These are phyloP conservation scores for Drosophila subpulchrella DNA, from an alignment of 1,140 invertebrate species.

Conservation along the genomic window DNA sequence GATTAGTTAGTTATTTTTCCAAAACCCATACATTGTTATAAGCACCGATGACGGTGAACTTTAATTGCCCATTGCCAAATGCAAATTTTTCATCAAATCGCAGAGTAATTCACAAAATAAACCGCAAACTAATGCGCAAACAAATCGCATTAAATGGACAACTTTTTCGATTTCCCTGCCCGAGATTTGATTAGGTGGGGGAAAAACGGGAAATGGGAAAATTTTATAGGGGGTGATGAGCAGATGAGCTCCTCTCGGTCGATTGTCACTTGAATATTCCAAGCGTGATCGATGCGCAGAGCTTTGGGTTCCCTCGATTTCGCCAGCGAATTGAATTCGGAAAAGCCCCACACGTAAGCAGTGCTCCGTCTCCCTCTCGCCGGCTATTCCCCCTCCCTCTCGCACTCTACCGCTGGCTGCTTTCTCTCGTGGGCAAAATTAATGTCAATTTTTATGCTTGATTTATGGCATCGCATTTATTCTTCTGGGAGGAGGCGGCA, in stretches of 20 bases:
- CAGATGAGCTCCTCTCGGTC: conserved; percentile 1
- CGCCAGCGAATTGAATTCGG: conserved; percentile 60
- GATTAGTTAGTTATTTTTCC: conserved; percentile 45
- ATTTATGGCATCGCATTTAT: conserved; percentile 76
- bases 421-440: conserved; percentile 63
- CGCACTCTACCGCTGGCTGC: neutral
- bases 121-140: conserved; percentile 25
- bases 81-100: conserved; percentile 19
- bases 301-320: conserved; percentile 29
- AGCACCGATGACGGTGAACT: conserved; percentile 51
- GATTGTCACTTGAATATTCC: conserved; percentile 76
- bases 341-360: conserved; percentile 39
- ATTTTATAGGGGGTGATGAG: neutral
- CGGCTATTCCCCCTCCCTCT: neutral
- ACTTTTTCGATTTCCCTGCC: neutral
- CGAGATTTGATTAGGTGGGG: neutral
- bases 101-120: neutral
- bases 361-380: conserved; percentile 8
- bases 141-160: conserved; percentile 35
- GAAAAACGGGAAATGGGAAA: neutral
- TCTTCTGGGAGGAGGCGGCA: conserved; percentile 24
- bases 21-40: conserved; percentile 64
- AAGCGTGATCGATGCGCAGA: conserved; percentile 69
- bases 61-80: conserved; percentile 42
- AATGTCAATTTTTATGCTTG: conserved; percentile 81